Conservation (phyloP, 2,888 invertebrate species). For the Tortricodes alternella region DNA sequence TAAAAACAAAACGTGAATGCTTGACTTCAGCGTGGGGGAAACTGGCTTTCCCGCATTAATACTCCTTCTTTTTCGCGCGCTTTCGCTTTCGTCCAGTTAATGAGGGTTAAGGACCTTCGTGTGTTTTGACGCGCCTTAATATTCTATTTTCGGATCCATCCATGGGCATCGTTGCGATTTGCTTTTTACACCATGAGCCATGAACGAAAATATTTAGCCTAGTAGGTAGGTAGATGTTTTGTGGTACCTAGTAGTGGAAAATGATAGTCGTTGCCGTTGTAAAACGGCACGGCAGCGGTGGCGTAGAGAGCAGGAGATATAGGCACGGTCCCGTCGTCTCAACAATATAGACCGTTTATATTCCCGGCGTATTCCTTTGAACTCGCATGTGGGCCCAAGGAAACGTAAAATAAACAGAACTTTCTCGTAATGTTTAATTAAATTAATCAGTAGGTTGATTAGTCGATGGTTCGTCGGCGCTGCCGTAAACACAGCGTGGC, state of each 20-base stretch:
- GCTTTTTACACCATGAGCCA: conserved; percentile 10
- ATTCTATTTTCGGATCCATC: conserved; percentile 45
- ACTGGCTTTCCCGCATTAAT: conserved; percentile 69
- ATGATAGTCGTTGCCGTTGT: no score
- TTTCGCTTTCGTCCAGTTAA: conserved; percentile 73
- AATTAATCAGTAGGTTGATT: conserved; percentile 82
- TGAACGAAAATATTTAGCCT: no score
- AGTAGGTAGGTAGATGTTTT: not conserved
- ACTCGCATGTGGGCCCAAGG: conserved; percentile 81
- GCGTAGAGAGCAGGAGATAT: conserved; percentile 37
- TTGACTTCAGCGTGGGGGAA: conserved; percentile 58
- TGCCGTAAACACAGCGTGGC: conserved; percentile 73
- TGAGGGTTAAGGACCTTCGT: conserved; percentile 69
- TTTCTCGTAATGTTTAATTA: conserved; percentile 83
- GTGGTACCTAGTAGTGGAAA: no score
- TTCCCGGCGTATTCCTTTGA: conserved; percentile 75
- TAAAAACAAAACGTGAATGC: conserved; percentile 70
- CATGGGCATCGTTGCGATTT: conserved; percentile 22
- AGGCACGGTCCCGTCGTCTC: conserved; percentile 40
- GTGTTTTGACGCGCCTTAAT: conserved; percentile 49
- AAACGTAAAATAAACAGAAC: conserved; percentile 81
- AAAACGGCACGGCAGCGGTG: no score
- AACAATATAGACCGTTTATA: conserved; percentile 72
- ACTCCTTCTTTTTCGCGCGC: conserved; percentile 64
- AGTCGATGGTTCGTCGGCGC: conserved; percentile 77